phyloP scores from a whole-genome alignment of 2,113 vertebrate species.

The Lucifuga dentata region DNA sequence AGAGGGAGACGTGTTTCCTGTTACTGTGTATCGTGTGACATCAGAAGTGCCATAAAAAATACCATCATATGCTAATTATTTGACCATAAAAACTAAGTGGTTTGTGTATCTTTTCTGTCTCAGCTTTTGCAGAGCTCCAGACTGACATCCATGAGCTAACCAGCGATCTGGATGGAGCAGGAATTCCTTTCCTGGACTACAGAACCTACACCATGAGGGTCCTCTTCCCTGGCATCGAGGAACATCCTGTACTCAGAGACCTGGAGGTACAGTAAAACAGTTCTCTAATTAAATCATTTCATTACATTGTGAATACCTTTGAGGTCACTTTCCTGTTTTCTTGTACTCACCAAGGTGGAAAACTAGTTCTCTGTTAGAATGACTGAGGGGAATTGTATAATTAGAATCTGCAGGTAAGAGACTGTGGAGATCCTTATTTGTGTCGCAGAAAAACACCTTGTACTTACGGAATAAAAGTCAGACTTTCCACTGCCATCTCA shows the following conservation, averaged over 20 bases:
- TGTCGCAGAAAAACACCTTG: background rate
- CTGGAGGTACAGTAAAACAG: conserved; percentile 85
- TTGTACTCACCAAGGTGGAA: background rate
- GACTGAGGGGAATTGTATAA: background rate
- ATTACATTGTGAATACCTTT: too few relatives aligned
- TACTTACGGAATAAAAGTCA: background rate
- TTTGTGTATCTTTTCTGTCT: conserved; percentile 26
- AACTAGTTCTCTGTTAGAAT: background rate
- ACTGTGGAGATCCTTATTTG: background rate
- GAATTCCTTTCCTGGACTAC: conserved; percentile 97
- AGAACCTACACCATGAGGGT: conserved; percentile 97
- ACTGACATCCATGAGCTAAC: conserved; percentile 98
- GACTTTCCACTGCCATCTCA: background rate
- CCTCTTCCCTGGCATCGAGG: conserved; percentile 97
- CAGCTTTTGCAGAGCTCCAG: conserved; percentile 97
- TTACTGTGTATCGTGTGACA: background rate
- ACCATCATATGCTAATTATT: background rate
- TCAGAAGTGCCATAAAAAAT: background rate
- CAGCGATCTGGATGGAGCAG: conserved; percentile 94
- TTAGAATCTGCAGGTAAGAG: background rate
- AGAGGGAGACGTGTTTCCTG: background rate
- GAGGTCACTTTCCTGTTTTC: too few relatives aligned
- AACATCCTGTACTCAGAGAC: conserved; percentile 95
- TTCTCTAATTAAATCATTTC: background rate
- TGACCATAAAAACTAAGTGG: background rate